phyloP scores from a whole-genome alignment of 2,113 vertebrate species.

The Percopsis transmontana region DNA sequence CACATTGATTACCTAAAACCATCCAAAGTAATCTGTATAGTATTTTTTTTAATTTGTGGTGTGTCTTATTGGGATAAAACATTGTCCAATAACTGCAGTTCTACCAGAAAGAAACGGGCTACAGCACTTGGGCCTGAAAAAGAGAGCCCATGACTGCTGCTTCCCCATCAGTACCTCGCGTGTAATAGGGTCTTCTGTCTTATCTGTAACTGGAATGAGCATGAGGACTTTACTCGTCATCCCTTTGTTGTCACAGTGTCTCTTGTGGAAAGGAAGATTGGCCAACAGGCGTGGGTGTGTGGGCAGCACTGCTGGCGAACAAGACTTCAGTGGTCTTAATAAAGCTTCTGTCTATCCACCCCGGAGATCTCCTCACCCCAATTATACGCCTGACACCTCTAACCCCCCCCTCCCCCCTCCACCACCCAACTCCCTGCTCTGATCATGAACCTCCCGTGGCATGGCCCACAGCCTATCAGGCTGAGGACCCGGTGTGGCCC shows the following conservation, averaged over 20 bases:
- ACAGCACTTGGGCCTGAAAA: background rate
- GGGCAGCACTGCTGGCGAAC: constrained; percentile 51
- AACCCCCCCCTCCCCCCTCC: constrained; percentile 46
- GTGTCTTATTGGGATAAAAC: too few relatives aligned
- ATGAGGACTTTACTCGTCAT: constrained; percentile 63
- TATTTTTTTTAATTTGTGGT: too few relatives aligned
- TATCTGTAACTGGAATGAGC: constrained; percentile 52
- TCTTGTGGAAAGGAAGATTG: constrained; percentile 58
- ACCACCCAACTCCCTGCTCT: background rate
- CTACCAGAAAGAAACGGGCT: background rate
- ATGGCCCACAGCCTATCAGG: constrained; percentile 34
- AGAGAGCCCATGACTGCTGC: constrained; percentile 19
- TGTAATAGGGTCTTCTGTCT: constrained; percentile 65
- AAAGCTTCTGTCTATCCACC: constrained; percentile 70
- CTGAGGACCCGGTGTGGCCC: too few relatives aligned
- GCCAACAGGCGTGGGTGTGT: constrained; percentile 47
- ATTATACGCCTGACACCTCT: constrained; percentile 75
- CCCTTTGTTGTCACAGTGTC: constrained; percentile 65
- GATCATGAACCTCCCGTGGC: constrained; percentile 29
- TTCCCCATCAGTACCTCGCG: constrained; percentile 43
- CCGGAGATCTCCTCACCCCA: constrained; percentile 76
- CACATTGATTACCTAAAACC: too few relatives aligned
- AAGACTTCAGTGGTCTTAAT: constrained; percentile 70
- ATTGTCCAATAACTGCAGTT: too few relatives aligned
- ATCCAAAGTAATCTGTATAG: too few relatives aligned